These are phyloP conservation scores for Phymorhynchus buccinoides DNA, from an alignment of 1,140 invertebrate species.

Conservation along the genomic window DNA sequence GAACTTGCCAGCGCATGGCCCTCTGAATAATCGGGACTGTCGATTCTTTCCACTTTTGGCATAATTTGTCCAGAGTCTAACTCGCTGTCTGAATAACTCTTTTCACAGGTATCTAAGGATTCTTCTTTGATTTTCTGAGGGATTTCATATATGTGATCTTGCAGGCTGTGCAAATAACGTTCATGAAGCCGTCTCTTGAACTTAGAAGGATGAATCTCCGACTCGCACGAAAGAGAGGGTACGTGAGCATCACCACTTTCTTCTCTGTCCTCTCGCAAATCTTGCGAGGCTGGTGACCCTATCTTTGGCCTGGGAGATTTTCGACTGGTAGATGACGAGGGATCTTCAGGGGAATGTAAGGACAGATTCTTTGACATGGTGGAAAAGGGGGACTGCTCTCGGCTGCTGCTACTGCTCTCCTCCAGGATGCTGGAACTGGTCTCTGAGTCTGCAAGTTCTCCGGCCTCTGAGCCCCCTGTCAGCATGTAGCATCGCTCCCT, in stretches of 20 bases:
- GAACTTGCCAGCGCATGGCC: conserved; percentile 37
- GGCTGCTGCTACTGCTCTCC: conserved; percentile 55
- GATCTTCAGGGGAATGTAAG: conserved; percentile 25
- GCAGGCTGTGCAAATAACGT: conserved; percentile 51
- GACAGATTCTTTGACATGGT: conserved; percentile 26
- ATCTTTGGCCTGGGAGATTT: conserved; percentile 35
- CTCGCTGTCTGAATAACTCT: not conserved
- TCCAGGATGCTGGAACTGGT: conserved; percentile 51
- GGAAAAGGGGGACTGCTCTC: conserved; percentile 53
- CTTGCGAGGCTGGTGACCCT: conserved; percentile 19
- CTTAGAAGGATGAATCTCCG: conserved; percentile 43
- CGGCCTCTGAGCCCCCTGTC: conserved; percentile 40
- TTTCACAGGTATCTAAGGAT: not conserved
- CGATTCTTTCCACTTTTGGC: conserved; percentile 38
- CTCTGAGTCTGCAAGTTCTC: conserved; percentile 46
- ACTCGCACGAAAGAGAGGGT: conserved; percentile 15
- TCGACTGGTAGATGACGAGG: conserved; percentile 18
- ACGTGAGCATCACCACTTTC: not conserved
- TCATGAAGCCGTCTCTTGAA: conserved; percentile 56
- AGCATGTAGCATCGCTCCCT: conserved; percentile 18
- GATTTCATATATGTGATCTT: conserved; percentile 18
- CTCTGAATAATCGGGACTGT: conserved; percentile 30
- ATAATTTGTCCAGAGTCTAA: conserved; percentile 20
- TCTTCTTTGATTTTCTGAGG: conserved; percentile 36
- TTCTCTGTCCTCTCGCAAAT: conserved; percentile 6